Base-by-base conservation (phyloP, 2,888 invertebrate species). In the Pseudoips prasinana region DNA sequence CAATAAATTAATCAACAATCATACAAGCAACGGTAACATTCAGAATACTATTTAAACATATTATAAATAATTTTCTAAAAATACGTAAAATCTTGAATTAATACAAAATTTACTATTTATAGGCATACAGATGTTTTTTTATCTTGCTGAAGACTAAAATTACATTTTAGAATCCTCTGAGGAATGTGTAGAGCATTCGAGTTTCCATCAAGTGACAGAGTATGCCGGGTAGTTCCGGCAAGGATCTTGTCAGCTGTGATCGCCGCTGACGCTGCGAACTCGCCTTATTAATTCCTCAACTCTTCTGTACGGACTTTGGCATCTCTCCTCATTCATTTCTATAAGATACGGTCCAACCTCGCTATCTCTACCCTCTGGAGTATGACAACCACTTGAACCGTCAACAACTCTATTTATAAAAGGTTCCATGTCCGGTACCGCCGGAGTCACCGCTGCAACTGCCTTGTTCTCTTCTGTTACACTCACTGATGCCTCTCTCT, bases 231-330 rank as follows among this genome's bases (percentile, higher is more conserved):
- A 62, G 1, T 61, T 68, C 76, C 85, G 86, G 83, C 76, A 60
- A n/a, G 77, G 58, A 52, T 86, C 84, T 31, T 79, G 88, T 88
- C 88, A 88, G 84, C 87, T 88, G 44, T 80, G 71, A n/a, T 85
- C 85, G 0, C 73, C 73, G 24, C 74, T 78, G 9, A 71, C 85
- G 33, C 82, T 86, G 26, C 81, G 75, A 5, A 87, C 87, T 40
- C 86, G 66, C 10, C 87, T 62, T 8, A 88, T 77, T 33, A 88
- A 58, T 39, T 85, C 83, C 46, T 87, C 88, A 0, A 88, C 85
- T 35, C 73, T 73, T 53, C 69, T 84, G 35, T 83, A 87, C 0
- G 88, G 86, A 48, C 87, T 87, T 51, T 87, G 85, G 46, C 81
- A 80, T 38, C 62, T 55, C 10, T 79, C 79, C 27, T 74, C 67